A percentile compares a stretch with the other conserved stretches of the same genome.
These are phyloP conservation scores for Fulmarus glacialis DNA, from an alignment of 2,113 vertebrate genomes.

Conservation along the genomic window DNA sequence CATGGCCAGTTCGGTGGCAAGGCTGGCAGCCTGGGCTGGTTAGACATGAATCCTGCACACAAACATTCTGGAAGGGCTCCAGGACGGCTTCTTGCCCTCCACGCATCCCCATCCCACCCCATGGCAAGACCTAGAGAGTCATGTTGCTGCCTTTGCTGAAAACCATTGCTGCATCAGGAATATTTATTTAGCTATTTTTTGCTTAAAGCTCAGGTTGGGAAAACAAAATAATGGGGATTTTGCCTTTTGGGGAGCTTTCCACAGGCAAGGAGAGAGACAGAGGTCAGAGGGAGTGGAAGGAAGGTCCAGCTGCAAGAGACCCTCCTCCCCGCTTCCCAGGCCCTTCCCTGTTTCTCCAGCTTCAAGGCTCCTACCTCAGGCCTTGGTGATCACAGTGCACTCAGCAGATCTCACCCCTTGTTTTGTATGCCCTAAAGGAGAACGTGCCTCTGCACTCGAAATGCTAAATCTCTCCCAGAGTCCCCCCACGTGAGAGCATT, in stretches of 20 bases:
- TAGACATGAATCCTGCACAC: not conserved
- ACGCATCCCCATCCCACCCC: not conserved
- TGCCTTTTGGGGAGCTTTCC: not conserved
- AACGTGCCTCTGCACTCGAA: not conserved
- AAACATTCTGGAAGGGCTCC: not conserved
- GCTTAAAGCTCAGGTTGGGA: not conserved
- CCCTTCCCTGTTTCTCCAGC: not conserved
- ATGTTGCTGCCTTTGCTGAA: not conserved
- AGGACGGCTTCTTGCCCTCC: not conserved
- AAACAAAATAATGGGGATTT: not conserved
- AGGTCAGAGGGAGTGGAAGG: not conserved
- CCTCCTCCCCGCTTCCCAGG: not conserved
- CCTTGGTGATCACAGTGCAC: not conserved
- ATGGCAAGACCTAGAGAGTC: not conserved
- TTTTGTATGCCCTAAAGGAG: not conserved
- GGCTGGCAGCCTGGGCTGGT: not conserved
- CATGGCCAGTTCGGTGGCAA: not conserved
- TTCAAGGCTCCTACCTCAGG: not conserved
- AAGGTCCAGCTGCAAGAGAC: not conserved
- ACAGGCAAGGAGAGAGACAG: not conserved
- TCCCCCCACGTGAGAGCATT: fast-evolving
- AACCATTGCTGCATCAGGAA: not conserved
- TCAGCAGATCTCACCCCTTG: not conserved
- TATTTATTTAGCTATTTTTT: not conserved
- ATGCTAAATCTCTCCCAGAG: not conserved